Evolutionary conservation across 2,888 invertebrate genomes (phyloP), one percentile per base, ranked within the genome.

Genomic region (Tenthredo mesomela): DNA sequence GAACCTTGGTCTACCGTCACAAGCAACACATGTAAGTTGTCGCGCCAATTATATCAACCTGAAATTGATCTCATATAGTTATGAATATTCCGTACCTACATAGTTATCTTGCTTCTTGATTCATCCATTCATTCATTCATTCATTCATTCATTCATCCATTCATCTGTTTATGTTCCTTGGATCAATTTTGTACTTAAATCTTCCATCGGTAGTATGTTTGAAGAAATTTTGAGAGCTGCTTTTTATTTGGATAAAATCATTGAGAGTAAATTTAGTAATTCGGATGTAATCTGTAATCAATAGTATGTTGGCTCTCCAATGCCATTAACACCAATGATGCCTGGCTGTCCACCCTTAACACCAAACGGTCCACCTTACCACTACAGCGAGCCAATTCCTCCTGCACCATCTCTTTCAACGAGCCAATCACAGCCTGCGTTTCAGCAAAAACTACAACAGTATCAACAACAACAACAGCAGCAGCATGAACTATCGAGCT

Each of bases 301-400:
- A 86, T 87, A 92, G 91, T 93, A 92, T 86, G 90, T 92, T 85
- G 91, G 92, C 85, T 93, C 93, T 40, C 93, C 93, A 58, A 93
- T 93, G 93, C 93, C 93, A 75, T 86, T 92, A 87, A 93, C 93
- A 40, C 93, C 93, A 47, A 91, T 93, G 91, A 93, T 93, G 92
- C 92, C 93, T 33, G 93, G 93, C 21, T 93, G 93, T 88, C 92
- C 92, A 70, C 90, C 92, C 3, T 84, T 93, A 86, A 93, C 93
- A 65, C 93, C 93, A 65, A 93, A 93, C 86, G 93, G 89, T 93
- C 95, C 93, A 92, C 95, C 91, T 92, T 95, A 93, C 94, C 95
- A 91, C 92, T 95, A 93, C 94, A 95, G 87, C 94, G 95, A 93
- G 93, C 95, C 92, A 29, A 93, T 91, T 94, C 95, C 93, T 91